phyloP scores from a whole-genome alignment of 2,888 invertebrate species.

The Agrotis puta region DNA sequence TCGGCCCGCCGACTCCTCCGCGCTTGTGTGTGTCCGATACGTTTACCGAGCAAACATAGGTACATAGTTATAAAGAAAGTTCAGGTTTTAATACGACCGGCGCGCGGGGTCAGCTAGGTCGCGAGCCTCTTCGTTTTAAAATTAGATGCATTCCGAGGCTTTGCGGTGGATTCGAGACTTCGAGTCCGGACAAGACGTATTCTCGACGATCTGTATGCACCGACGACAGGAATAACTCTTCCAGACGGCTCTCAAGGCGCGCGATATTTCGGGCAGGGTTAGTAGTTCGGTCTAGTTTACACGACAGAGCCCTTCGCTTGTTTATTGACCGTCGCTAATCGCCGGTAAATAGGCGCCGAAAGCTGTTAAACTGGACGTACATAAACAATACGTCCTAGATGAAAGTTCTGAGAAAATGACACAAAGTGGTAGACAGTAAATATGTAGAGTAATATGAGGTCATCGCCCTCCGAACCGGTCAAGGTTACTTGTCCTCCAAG shows the following conservation, averaged over 20 bases:
- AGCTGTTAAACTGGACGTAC: constrained; percentile 69
- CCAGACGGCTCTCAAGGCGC: constrained; percentile 81
- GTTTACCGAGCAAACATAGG: constrained; percentile 89
- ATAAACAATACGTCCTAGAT: constrained; percentile 69
- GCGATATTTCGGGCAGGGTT: constrained; percentile 88
- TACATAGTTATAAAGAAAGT: constrained; percentile 90
- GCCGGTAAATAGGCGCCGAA: constrained; percentile 69
- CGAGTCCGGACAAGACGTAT: constrained; percentile 80
- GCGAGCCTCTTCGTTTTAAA: constrained; percentile 90
- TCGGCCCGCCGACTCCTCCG: constrained; percentile 76
- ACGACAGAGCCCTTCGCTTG: constrained; percentile 71
- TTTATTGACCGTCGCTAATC: constrained; percentile 75
- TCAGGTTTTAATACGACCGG: constrained; percentile 89
- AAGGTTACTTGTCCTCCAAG: constrained; percentile 80
- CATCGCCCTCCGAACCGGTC: constrained; percentile 82
- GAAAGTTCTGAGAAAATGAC: constrained; percentile 66
- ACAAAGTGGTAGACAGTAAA: constrained; percentile 60
- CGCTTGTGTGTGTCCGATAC: constrained; percentile 87
- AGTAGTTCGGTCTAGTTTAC: constrained; percentile 85
- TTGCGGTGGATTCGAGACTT: constrained; percentile 78
- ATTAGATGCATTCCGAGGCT: constrained; percentile 91
- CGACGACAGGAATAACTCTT: constrained; percentile 84
- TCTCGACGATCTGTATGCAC: constrained; percentile 79
- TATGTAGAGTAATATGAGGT: constrained; percentile 73
- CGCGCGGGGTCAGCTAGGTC: constrained; percentile 89